Evolutionary conservation across 2,797 vertebrate species (phyloP), one percentile per base, ranked within the genome.

Genomic region (Chaunax sp.): DNA sequence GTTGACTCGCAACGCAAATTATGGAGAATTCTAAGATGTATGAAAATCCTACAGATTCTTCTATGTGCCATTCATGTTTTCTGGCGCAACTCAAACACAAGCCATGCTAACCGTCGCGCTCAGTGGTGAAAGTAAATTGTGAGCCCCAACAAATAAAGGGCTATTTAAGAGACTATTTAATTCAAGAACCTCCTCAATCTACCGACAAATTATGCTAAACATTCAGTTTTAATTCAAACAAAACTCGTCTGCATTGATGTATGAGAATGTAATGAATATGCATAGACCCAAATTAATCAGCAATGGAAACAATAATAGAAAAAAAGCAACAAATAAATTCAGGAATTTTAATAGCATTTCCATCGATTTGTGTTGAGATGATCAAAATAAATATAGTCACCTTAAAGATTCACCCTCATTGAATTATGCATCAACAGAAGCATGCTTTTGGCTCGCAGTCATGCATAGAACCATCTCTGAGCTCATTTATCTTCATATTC

Each of bases 61-160:
- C 66, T 76, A 65, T 26, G 71, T 87, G 80, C 77, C 82, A 80
- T 62, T 87, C 22, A 46, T 37, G 18, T 77, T 78, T 73, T 67
- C 54, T 25, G 47, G 69, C 49, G 45, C 67, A 83, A 87, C 64
- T 69, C 68, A 60, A 65, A 84, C 63, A 83, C 63, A 91, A 90
- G 92, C 89, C 90, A 88, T 85, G 85, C 64, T 75, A 70, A 76
- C 81, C 68, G 84, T 80, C 64, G 8, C 69, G 66, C 58, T 75
- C 80, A 43, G 72, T 68, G 80, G 73, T 75, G 84, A 72, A 77
- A 84, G 78, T 77, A 63, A 73, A 72, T 6, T 26, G 26, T 25
- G 64, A 71, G 71, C 72, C 71, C 20, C 14, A 28, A 30, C 28
- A 53, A 25, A 43, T n/a, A 52, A 76, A 75, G 66, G 72, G 77